These are phyloP conservation scores for Cephus rjabovi DNA, from an alignment of 2,888 invertebrate species.

Conservation along the genomic window DNA sequence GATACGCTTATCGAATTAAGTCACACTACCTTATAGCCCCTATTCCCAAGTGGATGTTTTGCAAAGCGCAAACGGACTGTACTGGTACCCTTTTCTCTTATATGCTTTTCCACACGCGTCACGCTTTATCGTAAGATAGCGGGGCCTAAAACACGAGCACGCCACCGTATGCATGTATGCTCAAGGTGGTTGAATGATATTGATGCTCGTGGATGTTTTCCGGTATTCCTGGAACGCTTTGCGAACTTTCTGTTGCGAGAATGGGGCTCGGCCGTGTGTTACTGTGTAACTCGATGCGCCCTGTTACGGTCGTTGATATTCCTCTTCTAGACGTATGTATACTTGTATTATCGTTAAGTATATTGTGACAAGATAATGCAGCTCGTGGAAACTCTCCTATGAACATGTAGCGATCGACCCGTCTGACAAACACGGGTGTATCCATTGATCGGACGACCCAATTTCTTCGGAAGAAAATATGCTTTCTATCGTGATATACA, in stretches of 20 bases:
- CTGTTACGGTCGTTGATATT: conserved; percentile 32
- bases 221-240: not conserved
- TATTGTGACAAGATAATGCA: conserved; percentile 49
- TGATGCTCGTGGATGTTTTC: not conserved
- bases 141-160: not conserved
- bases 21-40: not conserved
- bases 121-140: not conserved
- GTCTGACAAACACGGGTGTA: not conserved
- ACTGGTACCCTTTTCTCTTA: not conserved
- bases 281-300: not conserved
- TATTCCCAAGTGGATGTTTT: not conserved
- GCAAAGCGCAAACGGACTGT: not conserved
- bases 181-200: not conserved
- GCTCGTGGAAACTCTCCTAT: conserved; percentile 29
- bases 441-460: not conserved
- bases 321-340: conserved; percentile 36
- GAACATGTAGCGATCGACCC: not conserved
- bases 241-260: not conserved
- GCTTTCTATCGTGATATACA: conserved; percentile 7
- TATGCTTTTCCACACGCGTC: not conserved
- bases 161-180: not conserved
- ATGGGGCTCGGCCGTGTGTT: conserved; percentile 1
- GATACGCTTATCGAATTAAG: not conserved
- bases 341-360: conserved; percentile 40
- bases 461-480: not conserved